phyloP scores from a whole-genome alignment of 2,888 invertebrate species.

The Caenorhabditis afra region DNA sequence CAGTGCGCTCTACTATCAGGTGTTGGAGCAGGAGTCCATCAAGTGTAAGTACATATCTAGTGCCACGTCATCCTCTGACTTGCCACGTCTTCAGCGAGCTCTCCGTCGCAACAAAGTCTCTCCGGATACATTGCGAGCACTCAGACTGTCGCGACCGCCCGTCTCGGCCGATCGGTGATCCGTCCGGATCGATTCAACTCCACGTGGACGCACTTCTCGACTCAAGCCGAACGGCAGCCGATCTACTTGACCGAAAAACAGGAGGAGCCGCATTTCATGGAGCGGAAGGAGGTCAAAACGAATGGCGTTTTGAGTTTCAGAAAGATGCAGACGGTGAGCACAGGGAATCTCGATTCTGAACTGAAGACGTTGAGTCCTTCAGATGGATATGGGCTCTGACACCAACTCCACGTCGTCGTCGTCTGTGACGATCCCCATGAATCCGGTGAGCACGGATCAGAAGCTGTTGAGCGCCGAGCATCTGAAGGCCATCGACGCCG shows the following conservation, averaged over 20 bases:
- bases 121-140: not conserved
- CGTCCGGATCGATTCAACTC: slow-evolving; percentile 52
- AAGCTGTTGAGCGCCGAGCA: slow-evolving; percentile 27
- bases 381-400: not conserved
- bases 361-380: too few relatives aligned
- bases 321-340: slow-evolving; percentile 22
- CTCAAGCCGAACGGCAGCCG: slow-evolving; percentile 25
- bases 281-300: slow-evolving; percentile 7
- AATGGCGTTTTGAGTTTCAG: slow-evolving; percentile 39
- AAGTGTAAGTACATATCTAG: slow-evolving; percentile 18
- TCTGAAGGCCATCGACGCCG: slow-evolving; percentile 17
- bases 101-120: slow-evolving; percentile 26
- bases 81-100: slow-evolving; percentile 20
- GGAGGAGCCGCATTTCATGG: slow-evolving; percentile 32
- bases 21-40: slow-evolving; percentile 37
- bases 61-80: not conserved
- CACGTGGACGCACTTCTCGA: slow-evolving; percentile 48
- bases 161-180: slow-evolving; percentile 27
- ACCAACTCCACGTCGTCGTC: not conserved
- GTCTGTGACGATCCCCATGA: slow-evolving; percentile 10
- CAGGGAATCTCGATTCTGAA: too few relatives aligned
- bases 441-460: slow-evolving; percentile 26
- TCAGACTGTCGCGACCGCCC: slow-evolving; percentile 3
- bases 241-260: slow-evolving; percentile 21
- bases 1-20: slow-evolving; percentile 48